phyloP scores from a whole-genome alignment of 1,140 invertebrate species.

The Wiebesia pumilae region DNA sequence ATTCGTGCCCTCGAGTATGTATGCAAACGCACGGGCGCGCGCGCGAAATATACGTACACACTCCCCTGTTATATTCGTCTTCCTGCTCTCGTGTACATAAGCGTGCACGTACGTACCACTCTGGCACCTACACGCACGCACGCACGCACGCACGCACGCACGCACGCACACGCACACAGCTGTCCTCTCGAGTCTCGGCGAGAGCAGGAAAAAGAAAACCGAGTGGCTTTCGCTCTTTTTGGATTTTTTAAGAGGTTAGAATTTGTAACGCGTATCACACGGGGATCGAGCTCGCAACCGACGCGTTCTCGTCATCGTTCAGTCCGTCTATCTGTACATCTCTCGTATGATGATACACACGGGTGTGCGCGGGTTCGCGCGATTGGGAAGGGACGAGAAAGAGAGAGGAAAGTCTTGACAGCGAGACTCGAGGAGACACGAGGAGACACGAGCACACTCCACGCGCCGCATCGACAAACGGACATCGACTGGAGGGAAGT shows the following conservation, averaged over 20 bases:
- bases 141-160: background rate
- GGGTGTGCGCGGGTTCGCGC: background rate
- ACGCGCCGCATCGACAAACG: slow-evolving; percentile 63
- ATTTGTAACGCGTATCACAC: background rate
- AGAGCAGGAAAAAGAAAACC: background rate
- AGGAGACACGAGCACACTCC: slow-evolving; percentile 61
- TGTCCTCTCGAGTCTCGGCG: background rate
- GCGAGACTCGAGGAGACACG: slow-evolving; percentile 44
- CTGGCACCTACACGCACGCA: background rate
- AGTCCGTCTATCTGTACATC: background rate
- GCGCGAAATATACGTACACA: no score
- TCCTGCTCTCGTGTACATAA: background rate
- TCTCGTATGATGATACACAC: background rate
- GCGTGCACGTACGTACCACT: background rate
- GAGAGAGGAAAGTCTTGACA: background rate
- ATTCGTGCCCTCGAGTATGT: no score
- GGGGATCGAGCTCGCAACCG: background rate
- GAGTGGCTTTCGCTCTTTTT: background rate
- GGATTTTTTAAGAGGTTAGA: slow-evolving; percentile 6
- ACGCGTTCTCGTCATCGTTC: background rate
- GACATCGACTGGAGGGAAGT: slow-evolving; percentile 50
- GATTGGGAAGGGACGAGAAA: background rate
- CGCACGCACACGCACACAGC: background rate
- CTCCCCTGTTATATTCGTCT: no score
- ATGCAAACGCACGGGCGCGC: background rate